Base-by-base conservation (phyloP, 2,888 invertebrate species). In the Drosophila leonis region DNA sequence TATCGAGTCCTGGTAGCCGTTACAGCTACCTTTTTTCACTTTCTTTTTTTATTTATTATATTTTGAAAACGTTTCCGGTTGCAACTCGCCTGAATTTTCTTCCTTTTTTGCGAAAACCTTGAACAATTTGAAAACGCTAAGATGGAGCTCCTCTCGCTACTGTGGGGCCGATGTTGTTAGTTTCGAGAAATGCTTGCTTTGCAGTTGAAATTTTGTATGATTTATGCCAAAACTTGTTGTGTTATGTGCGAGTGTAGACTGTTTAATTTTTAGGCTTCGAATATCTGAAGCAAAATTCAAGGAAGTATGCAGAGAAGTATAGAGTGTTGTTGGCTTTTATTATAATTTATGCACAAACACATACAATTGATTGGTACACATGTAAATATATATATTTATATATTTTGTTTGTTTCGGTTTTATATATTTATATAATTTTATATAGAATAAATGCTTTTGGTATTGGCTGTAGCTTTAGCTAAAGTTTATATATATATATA, bases 391-490 rank as follows among this genome's bases (percentile, higher is more conserved):
- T 24, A 4, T 56, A 67, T 61, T 39, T 65, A 33, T 63, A 49
- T 60, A 27, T 64, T n/a, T 51, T 12, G 10, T 48, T 48, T 31
- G 2, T 31, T 8, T 13, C 3, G 7, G 5, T 67, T 37, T 42
- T 27, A 27, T 24, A 4, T 27, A 15, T 46, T 15, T 48, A 55
- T 79, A 75, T 66, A 72, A 68, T 55, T 82, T 56, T 75, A 80
- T 78, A 85, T 76, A 82, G 82, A 82, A 73, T 85, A 85, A 85
- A 85, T 85, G 84, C 84, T 81, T 85, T 84, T 84, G 86, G 86
- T 85, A 82, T 86, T 83, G 79, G 86, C 83, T 81, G 44, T 51
- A 73, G 73, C 64, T 66, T 72, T 69, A 77, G 70, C 71, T 81
- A 72, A 71, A 69, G 72, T 72, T 77, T 72, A 85, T 72, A 85